A percentile compares a stretch with the other conserved stretches of the same genome.
Conservation (phyloP, 2,797 vertebrate genomes). For the Allobates femoralis region DNA sequence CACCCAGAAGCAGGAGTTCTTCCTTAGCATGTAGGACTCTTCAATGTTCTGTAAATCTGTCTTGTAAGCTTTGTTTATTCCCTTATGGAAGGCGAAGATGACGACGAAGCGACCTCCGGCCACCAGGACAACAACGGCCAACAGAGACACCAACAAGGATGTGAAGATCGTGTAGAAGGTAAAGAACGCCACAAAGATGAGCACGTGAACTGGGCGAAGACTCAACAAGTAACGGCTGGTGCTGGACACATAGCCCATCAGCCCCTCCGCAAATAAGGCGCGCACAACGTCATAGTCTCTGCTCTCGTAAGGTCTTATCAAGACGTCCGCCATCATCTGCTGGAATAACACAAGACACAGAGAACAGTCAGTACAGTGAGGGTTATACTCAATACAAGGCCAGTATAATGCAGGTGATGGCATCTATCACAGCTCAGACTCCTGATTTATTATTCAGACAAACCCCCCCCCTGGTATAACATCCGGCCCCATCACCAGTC, state of each 20-base stretch:
- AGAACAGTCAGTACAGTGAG: neutral
- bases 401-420: too few relatives aligned
- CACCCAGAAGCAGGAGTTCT: conserved; percentile 68
- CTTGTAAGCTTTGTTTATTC: conserved; percentile 48
- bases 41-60: conserved; percentile 68
- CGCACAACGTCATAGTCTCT: conserved; percentile 74
- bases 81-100: fast-evolving
- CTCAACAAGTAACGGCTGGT: conserved; percentile 75
- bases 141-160: conserved; percentile 13
- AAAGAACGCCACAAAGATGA: neutral
- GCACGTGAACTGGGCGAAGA: conserved; percentile 63
- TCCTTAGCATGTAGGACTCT: conserved; percentile 66
- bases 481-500: too few relatives aligned
- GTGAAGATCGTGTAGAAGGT: neutral
- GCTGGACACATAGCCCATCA: conserved; percentile 78
- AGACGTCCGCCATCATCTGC: neutral
- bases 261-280: conserved; percentile 77
- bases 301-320: conserved; percentile 64
- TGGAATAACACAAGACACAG: neutral
- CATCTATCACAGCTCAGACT: too few relatives aligned
- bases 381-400: too few relatives aligned
- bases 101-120: neutral
- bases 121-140: neutral
- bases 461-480: too few relatives aligned
- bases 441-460: too few relatives aligned